These are phyloP conservation scores for Eurypyga helias DNA, from an alignment of 2,113 vertebrate genomes.

Conservation along the genomic window DNA sequence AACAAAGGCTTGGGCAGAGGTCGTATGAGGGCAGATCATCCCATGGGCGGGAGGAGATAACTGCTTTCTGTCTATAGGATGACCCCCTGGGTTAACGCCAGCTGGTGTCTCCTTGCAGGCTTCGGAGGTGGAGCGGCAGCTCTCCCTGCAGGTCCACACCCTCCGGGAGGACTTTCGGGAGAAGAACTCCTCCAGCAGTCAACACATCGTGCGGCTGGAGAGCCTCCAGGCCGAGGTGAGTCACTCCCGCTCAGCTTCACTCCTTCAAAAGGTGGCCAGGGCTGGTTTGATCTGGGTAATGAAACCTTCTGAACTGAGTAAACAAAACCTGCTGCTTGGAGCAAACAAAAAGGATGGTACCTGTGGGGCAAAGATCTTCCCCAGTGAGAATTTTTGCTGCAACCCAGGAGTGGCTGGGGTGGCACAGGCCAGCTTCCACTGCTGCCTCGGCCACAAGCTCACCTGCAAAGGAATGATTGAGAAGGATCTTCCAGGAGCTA, in stretches of 20 bases:
- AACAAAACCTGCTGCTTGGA: background rate
- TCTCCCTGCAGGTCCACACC: constrained; percentile 94
- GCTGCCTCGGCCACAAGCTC: background rate
- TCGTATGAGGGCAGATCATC: background rate
- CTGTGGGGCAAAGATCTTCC: background rate
- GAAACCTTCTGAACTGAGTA: background rate
- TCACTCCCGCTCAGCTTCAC: fast-evolving
- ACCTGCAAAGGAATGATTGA: background rate
- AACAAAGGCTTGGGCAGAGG: background rate
- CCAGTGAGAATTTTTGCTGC: background rate
- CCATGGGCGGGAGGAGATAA: background rate
- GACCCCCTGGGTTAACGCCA: background rate
- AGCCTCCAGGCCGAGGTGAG: constrained; percentile 94
- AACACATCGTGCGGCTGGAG: constrained; percentile 93
- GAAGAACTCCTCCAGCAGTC: constrained; percentile 91
- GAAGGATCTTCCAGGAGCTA: background rate
- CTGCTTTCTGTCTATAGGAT: background rate
- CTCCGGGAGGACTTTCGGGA: constrained; percentile 95
- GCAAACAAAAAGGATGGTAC: background rate
- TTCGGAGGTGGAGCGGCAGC: constrained; percentile 92
- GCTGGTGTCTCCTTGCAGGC: constrained; percentile 80
- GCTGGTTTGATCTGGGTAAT: background rate
- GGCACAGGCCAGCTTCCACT: background rate
- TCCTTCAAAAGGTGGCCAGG: background rate
- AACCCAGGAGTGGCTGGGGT: background rate